Base-by-base conservation (phyloP, 2,113 vertebrate species). In the Glareola pratincola region DNA sequence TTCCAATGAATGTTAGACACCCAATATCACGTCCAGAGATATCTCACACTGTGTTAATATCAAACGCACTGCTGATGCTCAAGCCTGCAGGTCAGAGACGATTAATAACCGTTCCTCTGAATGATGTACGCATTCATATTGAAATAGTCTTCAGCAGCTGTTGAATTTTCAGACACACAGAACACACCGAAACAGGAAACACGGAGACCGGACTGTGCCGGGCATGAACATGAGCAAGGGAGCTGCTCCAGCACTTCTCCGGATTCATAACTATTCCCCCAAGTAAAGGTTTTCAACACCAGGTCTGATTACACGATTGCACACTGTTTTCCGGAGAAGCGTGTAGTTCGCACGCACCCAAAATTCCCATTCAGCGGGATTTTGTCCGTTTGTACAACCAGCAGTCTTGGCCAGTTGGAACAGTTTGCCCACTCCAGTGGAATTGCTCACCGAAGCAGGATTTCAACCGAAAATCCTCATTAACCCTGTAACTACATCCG, bases 181-280 rank as follows among this genome's bases (percentile, higher is more conserved):
- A 60, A 21, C n/a, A 26, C 51, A 37, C 8, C 2, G 51, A 10
- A 9, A 32, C 0, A 1, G n/a, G 18, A 56, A 37, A 66, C 60
- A 39, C 10, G 10, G 37, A 43, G 54, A 12, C 23, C 17, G 34
- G 23, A 8, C 59, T 41, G n/a, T 2, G 29, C 5, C n/a, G 36
- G 41, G 10, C 57, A 26, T 1, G 7, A 45, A 9, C 26, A 2
- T 0, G 7, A 76, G 36, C 17, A 9, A 64, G 43, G n/a, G 41
- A 5, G 1, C 66, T 43, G 39, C 47, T 13, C 1, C 18, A 73
- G 45, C 39, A 20, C 9, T 34, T 32, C 59, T 16, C 22, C 8
- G 24, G 10, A 24, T 51, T 39, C 45, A 21, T 16, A 13, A 6
- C 4, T 19, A 3, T 5, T 54, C 29, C 51, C 22, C 54, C 16